A percentile compares a stretch with the other conserved stretches of the same genome.
These are phyloP conservation scores for Drosophila funebris DNA, from an alignment of 1,140 invertebrate genomes.

Conservation along the genomic window DNA sequence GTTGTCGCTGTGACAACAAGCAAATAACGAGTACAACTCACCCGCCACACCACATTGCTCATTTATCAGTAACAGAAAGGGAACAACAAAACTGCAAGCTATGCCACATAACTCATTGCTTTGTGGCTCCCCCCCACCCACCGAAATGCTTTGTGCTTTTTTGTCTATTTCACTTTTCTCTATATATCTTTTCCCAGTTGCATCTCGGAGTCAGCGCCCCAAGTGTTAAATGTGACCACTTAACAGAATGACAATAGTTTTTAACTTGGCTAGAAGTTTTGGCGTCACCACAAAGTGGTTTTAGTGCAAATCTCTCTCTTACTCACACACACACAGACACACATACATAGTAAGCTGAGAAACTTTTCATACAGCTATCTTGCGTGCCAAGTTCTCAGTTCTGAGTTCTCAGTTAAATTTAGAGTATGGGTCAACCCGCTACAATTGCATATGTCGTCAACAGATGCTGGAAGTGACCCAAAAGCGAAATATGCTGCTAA, in stretches of 20 bases:
- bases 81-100: conserved; percentile 44
- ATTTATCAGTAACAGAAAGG: conserved; percentile 51
- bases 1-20: neutral
- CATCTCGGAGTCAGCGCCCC: conserved; percentile 56
- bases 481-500: conserved; percentile 79
- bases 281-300: conserved; percentile 81
- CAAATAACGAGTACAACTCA: conserved; percentile 20
- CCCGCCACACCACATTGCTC: conserved; percentile 19
- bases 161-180: neutral
- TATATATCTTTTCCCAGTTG: conserved; percentile 25
- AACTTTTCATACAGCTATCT: conserved; percentile 58
- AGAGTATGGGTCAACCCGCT: conserved; percentile 27
- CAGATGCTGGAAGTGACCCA: conserved; percentile 68
- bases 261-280: conserved; percentile 82
- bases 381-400: conserved; percentile 57
- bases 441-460: conserved; percentile 70
- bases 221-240: conserved; percentile 82
- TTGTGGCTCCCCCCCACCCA: neutral
- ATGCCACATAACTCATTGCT: conserved; percentile 65
- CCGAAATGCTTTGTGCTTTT: too few species aligned
- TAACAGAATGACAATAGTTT: conserved; percentile 83
- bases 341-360: conserved; percentile 14
- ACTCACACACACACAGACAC: conserved; percentile 12
- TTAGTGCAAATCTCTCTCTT: conserved; percentile 67
- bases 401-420: neutral